Conservation (phyloP, 2,888 invertebrate genomes). For the Lissonota sp. region DNA sequence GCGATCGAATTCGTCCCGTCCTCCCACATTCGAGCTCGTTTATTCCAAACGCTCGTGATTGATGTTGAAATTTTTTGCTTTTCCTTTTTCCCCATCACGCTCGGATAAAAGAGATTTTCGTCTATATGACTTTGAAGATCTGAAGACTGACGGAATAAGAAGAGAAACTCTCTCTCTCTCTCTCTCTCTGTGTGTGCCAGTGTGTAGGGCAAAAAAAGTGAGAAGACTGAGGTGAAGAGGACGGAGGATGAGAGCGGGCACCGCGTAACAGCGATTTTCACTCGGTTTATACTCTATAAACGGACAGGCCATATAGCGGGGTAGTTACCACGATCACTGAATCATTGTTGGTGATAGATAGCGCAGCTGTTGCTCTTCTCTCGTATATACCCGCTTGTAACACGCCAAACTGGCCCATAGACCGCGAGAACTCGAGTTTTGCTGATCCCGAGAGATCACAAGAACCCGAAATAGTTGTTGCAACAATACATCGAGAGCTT, state of each 20-base stretch:
- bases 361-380: conserved; percentile 78
- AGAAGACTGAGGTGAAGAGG: conserved; percentile 16
- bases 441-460: conserved; percentile 74
- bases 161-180: conserved; percentile 13
- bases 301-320: conserved; percentile 74
- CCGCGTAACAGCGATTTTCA: conserved; percentile 61
- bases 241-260: conserved; percentile 26
- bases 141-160: conserved; percentile 72
- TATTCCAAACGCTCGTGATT: no score
- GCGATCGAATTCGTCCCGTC: no score
- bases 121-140: conserved; percentile 78
- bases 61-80: no score
- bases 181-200: no score
- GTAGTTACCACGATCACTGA: conserved; percentile 80
- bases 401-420: conserved; percentile 38
- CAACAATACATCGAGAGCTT: conserved; percentile 75
- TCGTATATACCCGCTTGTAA: conserved; percentile 46
- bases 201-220: conserved; percentile 9
- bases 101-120: conserved; percentile 72
- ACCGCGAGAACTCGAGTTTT: conserved; percentile 23
- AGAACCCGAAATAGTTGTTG: conserved; percentile 80
- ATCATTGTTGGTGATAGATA: conserved; percentile 82
- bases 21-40: no score
- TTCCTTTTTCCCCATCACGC: conserved; percentile 1
- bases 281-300: conserved; percentile 79